phyloP scores from a whole-genome alignment of 2,113 vertebrate species.

The Fulica atra region DNA sequence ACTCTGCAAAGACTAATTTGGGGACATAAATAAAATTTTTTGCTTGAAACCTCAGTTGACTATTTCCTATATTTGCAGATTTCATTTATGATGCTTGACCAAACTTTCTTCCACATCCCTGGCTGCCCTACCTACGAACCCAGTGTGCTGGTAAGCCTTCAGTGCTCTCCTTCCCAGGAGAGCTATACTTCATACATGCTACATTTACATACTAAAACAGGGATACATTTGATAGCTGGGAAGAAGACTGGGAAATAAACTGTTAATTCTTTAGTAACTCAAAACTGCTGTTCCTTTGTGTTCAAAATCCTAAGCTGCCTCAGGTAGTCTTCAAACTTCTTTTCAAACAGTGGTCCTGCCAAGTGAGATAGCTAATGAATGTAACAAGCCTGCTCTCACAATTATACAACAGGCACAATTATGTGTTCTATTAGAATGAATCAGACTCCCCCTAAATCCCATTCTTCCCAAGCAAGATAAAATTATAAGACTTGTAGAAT shows the following conservation, averaged over 20 bases:
- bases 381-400: background rate
- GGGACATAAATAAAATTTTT: background rate
- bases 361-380: conserved; percentile 6
- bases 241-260: background rate
- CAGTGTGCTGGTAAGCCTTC: background rate
- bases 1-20: background rate
- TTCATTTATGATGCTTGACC: background rate
- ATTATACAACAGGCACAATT: background rate
- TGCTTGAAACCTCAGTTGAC: background rate
- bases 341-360: background rate
- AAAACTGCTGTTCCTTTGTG: background rate
- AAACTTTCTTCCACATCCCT: background rate
- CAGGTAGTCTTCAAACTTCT: conserved; percentile 9
- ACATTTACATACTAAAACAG: background rate
- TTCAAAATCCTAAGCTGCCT: background rate
- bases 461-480: conserved; percentile 29
- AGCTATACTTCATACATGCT: background rate
- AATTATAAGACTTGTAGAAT: conserved; percentile 47
- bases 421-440: conserved; percentile 16
- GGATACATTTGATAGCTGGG: background rate
- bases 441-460: conserved; percentile 27
- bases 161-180: background rate
- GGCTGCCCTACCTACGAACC: background rate
- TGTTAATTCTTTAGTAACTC: background rate
- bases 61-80: background rate